A percentile compares a stretch with the other conserved stretches of the same genome.
Conservation (phyloP, 2,113 vertebrate species). For the Trichechus manatus region DNA sequence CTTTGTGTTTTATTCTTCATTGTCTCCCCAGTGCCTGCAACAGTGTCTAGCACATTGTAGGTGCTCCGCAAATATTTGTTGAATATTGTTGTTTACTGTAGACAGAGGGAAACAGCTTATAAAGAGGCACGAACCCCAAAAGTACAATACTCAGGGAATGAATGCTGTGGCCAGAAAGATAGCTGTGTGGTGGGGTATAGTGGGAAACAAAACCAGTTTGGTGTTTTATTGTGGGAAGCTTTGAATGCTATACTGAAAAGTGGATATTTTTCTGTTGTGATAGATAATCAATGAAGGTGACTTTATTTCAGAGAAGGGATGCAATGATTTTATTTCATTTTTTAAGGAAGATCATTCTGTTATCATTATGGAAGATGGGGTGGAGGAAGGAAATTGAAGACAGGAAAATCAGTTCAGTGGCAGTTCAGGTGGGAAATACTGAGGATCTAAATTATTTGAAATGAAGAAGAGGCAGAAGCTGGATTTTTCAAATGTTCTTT, state of each 20-base stretch:
- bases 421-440: background rate
- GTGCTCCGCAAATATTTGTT: background rate
- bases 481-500: slow-evolving; percentile 35
- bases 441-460: slow-evolving; percentile 29
- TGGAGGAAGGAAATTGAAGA: background rate
- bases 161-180: background rate
- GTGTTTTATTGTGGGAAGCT: background rate
- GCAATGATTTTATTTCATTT: background rate
- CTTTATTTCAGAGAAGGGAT: slow-evolving; percentile 1
- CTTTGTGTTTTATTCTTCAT: background rate
- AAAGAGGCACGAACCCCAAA: background rate
- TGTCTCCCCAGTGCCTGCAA: background rate
- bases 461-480: background rate
- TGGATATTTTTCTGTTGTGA: background rate
- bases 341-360: background rate
- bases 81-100: background rate
- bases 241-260: slow-evolving; percentile 1
- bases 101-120: background rate
- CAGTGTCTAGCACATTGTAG: background rate
- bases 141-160: background rate
- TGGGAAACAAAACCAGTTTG: background rate
- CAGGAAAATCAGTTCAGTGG: background rate
- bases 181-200: background rate
- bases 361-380: background rate
- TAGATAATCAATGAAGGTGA: background rate